Evolutionary conservation across 2,113 vertebrate species (phyloP).

Genomic region (Numida meleagris): DNA sequence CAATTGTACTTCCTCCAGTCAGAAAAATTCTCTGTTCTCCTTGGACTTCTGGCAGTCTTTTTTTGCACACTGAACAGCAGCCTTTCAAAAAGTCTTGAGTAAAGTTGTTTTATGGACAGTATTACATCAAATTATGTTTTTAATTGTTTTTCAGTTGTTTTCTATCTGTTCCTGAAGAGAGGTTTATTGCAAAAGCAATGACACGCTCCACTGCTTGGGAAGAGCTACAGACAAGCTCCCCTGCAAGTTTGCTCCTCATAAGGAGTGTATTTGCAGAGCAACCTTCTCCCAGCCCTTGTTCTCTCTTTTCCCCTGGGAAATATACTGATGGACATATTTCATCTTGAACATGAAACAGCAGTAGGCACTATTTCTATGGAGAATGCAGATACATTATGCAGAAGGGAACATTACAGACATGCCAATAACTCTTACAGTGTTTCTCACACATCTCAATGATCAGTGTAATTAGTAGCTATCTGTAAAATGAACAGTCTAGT

Average conservation of each 20-base stretch:
- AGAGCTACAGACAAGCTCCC: neutral
- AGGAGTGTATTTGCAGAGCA: neutral
- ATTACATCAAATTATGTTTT: conserved; percentile 3
- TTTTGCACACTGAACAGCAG: neutral
- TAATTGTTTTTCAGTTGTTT: conserved; percentile 18
- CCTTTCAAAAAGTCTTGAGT: neutral
- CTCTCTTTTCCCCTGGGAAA: neutral
- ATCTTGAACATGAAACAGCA: neutral
- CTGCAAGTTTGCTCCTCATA: neutral
- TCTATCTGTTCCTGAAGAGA: neutral
- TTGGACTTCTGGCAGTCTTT: neutral
- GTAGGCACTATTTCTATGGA: neutral
- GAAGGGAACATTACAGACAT: neutral
- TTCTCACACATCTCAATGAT: neutral
- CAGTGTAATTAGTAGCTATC: neutral
- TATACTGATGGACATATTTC: neutral
- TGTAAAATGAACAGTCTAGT: neutral
- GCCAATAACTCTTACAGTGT: neutral
- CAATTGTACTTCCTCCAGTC: neutral
- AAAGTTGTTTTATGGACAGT: neutral
- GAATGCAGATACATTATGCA: neutral
- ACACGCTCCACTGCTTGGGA: conserved; percentile 7
- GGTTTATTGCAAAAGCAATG: conserved; percentile 41
- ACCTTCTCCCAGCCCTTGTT: neutral
- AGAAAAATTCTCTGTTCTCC: neutral